A percentile compares a stretch with the other conserved stretches of the same genome.
Conservation (phyloP, 1,140 invertebrate species). For the Drosophila athabasca region DNA sequence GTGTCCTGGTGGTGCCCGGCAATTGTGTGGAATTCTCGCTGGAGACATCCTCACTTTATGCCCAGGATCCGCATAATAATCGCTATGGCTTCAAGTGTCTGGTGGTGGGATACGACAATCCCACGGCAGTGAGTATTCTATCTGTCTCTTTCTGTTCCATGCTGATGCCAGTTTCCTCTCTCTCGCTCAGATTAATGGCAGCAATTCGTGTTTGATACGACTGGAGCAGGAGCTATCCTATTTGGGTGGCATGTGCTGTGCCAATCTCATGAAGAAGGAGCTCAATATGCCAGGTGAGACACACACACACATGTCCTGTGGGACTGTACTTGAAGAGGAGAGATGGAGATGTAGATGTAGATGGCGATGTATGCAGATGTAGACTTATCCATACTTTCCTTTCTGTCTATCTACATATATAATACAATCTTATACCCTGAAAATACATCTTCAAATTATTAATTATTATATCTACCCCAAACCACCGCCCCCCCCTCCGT, state of each 20-base stretch:
- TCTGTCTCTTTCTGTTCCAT: constrained; percentile 63
- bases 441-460: too few relatives aligned
- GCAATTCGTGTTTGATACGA: constrained; percentile 86
- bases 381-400: too few relatives aligned
- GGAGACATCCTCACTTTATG: constrained; percentile 97
- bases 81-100: constrained; percentile 96
- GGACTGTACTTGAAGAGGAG: too few relatives aligned
- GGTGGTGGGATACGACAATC: constrained; percentile 96
- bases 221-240: constrained; percentile 96
- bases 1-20: constrained; percentile 94
- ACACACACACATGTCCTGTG: constrained; percentile 6
- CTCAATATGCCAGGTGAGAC: constrained; percentile 88
- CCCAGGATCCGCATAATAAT: constrained; percentile 93
- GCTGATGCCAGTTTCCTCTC: not conserved
- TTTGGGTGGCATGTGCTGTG: constrained; percentile 94
- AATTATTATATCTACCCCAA: not conserved
- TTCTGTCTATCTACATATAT: too few relatives aligned
- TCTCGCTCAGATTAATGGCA: constrained; percentile 69
- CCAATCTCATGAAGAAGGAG: constrained; percentile 94
- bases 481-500: too few relatives aligned
- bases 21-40: constrained; percentile 97
- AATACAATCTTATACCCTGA: too few relatives aligned
- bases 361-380: too few relatives aligned
- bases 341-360: too few relatives aligned
- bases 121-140: constrained; percentile 68